phyloP scores from a whole-genome alignment of 2,797 vertebrate genomes.

The Spea hammondii region DNA sequence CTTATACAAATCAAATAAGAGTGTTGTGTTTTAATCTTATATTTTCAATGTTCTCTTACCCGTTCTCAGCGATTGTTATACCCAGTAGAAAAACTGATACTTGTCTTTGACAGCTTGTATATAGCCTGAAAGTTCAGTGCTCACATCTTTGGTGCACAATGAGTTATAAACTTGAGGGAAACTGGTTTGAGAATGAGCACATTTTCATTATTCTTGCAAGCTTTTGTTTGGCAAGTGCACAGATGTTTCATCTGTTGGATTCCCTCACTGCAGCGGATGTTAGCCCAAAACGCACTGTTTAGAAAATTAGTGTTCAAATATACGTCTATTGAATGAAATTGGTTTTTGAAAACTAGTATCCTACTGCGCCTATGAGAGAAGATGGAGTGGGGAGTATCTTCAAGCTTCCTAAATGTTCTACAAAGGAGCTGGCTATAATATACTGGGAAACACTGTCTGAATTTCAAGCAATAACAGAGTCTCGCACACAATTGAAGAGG shows the following conservation, averaged over 20 bases:
- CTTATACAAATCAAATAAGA: too few species aligned
- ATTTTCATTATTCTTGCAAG: slow-evolving; percentile 12
- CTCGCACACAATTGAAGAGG: neutral
- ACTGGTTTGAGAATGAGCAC: neutral
- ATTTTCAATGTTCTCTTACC: too few species aligned
- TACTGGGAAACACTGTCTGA: slow-evolving; percentile 11
- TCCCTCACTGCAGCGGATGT: slow-evolving; percentile 10
- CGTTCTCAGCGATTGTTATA: too few species aligned
- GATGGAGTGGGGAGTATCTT: slow-evolving; percentile 6
- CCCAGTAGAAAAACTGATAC: too few species aligned
- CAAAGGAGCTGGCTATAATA: slow-evolving; percentile 19
- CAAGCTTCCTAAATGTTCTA: slow-evolving; percentile 35
- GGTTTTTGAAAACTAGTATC: slow-evolving; percentile 37
- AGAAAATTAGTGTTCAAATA: slow-evolving; percentile 32
- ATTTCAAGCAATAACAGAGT: slow-evolving; percentile 22
- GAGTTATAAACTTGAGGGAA: neutral
- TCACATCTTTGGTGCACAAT: too few species aligned
- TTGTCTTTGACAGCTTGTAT: neutral
- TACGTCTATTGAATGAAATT: slow-evolving; percentile 31
- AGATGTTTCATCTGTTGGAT: slow-evolving; percentile 22
- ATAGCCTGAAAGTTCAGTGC: too few species aligned
- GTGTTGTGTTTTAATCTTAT: too few species aligned
- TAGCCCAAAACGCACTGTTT: slow-evolving; percentile 36
- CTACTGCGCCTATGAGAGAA: slow-evolving; percentile 21
- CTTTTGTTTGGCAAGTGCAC: slow-evolving; percentile 29